Conservation (phyloP, 1,140 invertebrate genomes). For the Diabrotica undecimpunctata region DNA sequence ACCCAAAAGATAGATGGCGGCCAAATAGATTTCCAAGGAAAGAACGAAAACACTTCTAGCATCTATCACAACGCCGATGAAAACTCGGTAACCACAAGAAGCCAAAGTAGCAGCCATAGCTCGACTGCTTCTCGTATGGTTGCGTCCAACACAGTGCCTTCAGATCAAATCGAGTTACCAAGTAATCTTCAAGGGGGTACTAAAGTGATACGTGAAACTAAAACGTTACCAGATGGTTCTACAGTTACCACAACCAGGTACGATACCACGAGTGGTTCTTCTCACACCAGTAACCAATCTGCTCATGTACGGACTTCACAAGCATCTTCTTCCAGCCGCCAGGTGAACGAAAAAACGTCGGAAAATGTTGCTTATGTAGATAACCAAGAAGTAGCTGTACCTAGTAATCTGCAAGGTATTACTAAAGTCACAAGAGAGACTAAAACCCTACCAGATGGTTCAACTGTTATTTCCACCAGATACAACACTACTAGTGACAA, state of each 20-base stretch:
- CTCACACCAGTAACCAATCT: not conserved
- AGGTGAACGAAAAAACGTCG: not conserved
- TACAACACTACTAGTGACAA: slow-evolving; percentile 54
- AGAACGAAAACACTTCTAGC: slow-evolving; percentile 55
- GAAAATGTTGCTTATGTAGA: not conserved
- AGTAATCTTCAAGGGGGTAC: slow-evolving; percentile 50
- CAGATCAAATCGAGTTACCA: slow-evolving; percentile 6
- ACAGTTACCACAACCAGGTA: slow-evolving; percentile 60
- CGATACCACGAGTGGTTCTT: slow-evolving; percentile 52
- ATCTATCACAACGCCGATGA: slow-evolving; percentile 60
- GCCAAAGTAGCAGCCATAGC: slow-evolving; percentile 55
- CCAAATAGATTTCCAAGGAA: slow-evolving; percentile 55
- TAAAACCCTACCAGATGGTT: slow-evolving; percentile 60
- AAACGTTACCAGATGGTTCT: slow-evolving; percentile 60
- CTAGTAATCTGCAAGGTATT: slow-evolving; percentile 44
- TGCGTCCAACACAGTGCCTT: slow-evolving; percentile 22
- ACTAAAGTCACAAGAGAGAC: slow-evolving; percentile 61
- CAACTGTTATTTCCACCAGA: slow-evolving; percentile 60
- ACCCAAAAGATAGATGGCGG: slow-evolving; percentile 59
- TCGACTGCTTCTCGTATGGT: slow-evolving; percentile 50
- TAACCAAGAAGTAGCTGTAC: not conserved
- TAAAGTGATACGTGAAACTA: slow-evolving; percentile 58
- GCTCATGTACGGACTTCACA: too few species aligned
- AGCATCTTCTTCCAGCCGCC: not conserved
- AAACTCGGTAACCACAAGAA: slow-evolving; percentile 45